Conservation (phyloP, 2,888 invertebrate species). For the Spilarctia lutea region DNA sequence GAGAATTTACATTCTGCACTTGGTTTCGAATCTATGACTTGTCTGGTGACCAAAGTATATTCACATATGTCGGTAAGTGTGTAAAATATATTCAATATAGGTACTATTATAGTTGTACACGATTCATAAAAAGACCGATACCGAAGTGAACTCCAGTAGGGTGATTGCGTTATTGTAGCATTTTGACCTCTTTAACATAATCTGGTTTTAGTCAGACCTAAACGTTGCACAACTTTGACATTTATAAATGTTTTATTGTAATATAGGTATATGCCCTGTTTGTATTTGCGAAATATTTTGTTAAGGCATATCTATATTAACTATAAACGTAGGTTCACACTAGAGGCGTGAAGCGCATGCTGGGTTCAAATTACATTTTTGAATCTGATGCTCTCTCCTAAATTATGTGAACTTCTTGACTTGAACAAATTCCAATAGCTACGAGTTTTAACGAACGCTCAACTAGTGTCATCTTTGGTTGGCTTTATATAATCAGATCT, state of each 20-base stretch:
- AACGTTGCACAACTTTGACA: constrained; percentile 53
- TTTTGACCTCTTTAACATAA: constrained; percentile 65
- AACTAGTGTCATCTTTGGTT: neutral
- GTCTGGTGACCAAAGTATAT: constrained; percentile 70
- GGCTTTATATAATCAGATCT: neutral
- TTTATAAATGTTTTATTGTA: constrained; percentile 4
- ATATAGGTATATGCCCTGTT: neutral
- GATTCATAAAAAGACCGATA: constrained; percentile 1
- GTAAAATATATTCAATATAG: constrained; percentile 19
- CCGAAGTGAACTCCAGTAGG: constrained; percentile 36
- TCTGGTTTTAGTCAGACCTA: constrained; percentile 55
- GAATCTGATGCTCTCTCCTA: neutral
- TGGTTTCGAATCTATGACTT: constrained; percentile 91
- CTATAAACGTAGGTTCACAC: neutral
- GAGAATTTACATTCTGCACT: constrained; percentile 93
- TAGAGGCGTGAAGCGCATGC: neutral
- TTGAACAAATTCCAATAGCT: too few relatives aligned
- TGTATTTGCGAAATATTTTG: neutral
- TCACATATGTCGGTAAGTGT: constrained; percentile 76
- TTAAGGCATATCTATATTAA: neutral
- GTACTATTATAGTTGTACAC: neutral
- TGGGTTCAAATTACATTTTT: neutral
- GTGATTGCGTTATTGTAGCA: constrained; percentile 43
- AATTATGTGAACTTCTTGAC: neutral
- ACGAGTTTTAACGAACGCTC: too few relatives aligned